A percentile compares a stretch with the other conserved stretches of the same genome.
Conservation (phyloP, 1,140 invertebrate genomes). For the Brachionus plicatilis region DNA sequence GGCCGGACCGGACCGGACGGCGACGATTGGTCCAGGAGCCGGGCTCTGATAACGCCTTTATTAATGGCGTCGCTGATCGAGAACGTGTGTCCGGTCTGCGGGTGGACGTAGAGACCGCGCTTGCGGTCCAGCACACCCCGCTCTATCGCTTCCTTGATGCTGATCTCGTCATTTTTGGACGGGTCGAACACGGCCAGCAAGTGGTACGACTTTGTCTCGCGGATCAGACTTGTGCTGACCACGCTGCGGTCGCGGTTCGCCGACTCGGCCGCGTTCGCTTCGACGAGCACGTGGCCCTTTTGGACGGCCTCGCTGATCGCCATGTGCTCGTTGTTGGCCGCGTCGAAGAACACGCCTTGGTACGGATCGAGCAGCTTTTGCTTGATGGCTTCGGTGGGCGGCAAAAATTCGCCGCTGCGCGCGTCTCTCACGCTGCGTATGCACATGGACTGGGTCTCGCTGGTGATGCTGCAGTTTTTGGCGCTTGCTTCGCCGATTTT, state of each 20-base stretch:
- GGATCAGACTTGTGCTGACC: constrained; percentile 29
- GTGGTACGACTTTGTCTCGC: constrained; percentile 37
- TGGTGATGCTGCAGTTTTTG: background rate
- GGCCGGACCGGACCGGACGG: constrained; percentile 42
- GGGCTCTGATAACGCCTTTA: constrained; percentile 49
- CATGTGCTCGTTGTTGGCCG: constrained; percentile 45
- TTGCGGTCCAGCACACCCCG: constrained; percentile 49
- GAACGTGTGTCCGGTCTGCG: background rate
- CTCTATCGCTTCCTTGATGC: constrained; percentile 49
- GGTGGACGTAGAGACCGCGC: constrained; percentile 31
- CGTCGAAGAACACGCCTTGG: constrained; percentile 45
- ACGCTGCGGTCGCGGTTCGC: background rate
- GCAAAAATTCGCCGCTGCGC: constrained; percentile 63
- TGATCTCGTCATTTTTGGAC: constrained; percentile 49
- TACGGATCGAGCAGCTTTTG: constrained; percentile 46
- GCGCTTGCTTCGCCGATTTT: background rate
- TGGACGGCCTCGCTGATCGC: constrained; percentile 47
- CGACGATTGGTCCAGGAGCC: constrained; percentile 39
- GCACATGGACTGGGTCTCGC: constrained; percentile 73
- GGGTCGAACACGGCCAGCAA: constrained; percentile 44
- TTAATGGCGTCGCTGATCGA: constrained; percentile 41
- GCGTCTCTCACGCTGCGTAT: constrained; percentile 71
- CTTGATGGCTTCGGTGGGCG: constrained; percentile 71
- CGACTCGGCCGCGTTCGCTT: constrained; percentile 42
- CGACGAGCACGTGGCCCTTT: constrained; percentile 45